Base-by-base conservation (phyloP, 1,140 invertebrate species). In the Trachymyrmex septentrionalis region DNA sequence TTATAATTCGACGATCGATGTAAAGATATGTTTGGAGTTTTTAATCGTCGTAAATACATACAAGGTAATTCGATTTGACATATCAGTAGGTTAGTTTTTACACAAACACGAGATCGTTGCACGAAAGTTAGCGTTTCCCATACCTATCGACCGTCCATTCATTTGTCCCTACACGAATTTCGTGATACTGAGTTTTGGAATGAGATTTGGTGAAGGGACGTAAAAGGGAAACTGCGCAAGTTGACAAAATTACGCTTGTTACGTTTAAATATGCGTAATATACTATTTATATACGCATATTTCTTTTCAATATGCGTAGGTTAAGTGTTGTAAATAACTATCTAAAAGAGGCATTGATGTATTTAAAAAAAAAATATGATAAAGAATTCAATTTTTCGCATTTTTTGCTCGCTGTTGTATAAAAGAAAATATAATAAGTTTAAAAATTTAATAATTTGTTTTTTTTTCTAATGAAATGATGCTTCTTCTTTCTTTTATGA, bases 81-180 rank as follows among this genome's bases (percentile, higher is more conserved):
- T 38, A n/a, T 14, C 5, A 19, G 16, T 30, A 82, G 80, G 80
- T 82, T 82, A 82, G 24, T 82, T 71, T 82, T 71, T 44, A 19
- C 14, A 1, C 30, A 30, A 61, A 7, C 12, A 59, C 4, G 19
- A 59, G 24, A 72, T 59, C 34, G 57, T 30, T 59, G 16, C 21
- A 44, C 24, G 16, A 59, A 14, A 48, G 2, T 59, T 55, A 34
- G 7, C 30, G 3, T 24, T 34, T 67, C 61, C 44, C 21, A 30
- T 67, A 67, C 2, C 6, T 44, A 59, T 59, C 3, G 2, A 0
- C 0, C 27, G 34, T 2, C 38, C 38, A 44, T 38, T 12, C 24
- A 82, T 73, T 59, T 73, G 9, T n/a, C 2, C 14, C 14, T 30
- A 10, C n/a, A 72, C 12, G 4, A 82, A n/a, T 82, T 59, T 61